Conservation (phyloP, 2,888 invertebrate genomes). For the Athalia rosae region DNA sequence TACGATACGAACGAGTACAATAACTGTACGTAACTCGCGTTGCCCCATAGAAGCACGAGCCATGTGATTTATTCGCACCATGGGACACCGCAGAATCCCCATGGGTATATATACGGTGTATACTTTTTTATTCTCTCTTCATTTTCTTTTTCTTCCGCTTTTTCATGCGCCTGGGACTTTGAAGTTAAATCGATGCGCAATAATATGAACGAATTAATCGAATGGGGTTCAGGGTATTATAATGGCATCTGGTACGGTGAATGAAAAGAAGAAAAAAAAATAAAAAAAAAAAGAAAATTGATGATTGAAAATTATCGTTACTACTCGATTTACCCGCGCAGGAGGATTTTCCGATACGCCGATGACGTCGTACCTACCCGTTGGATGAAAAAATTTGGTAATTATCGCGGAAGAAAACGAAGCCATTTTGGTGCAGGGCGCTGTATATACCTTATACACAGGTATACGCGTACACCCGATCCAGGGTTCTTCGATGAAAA, state of each 20-base stretch:
- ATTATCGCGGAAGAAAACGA: neutral
- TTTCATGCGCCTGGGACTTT: constrained; percentile 2
- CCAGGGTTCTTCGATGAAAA: constrained; percentile 13
- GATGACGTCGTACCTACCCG: too few species aligned
- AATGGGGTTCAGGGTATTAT: neutral
- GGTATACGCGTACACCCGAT: too few species aligned
- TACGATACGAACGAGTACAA: constrained; percentile 10
- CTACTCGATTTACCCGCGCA: too few species aligned
- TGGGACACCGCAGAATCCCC: constrained; percentile 43
- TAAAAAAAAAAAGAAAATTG: neutral
- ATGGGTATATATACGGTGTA: constrained; percentile 30
- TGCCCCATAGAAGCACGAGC: constrained; percentile 7
- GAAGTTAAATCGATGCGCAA: constrained; percentile 30
- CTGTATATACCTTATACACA: too few species aligned
- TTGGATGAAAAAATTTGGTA: too few species aligned
- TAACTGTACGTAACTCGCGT: too few species aligned
- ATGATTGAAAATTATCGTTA: neutral
- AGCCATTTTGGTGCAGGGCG: constrained; percentile 1
- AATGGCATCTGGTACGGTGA: neutral
- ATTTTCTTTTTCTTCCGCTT: constrained; percentile 1
- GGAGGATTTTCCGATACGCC: too few species aligned
- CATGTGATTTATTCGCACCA: constrained; percentile 41
- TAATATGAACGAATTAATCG: constrained; percentile 31
- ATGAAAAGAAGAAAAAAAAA: neutral
- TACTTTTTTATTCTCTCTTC: constrained; percentile 7